Evolutionary conservation across 2,888 invertebrate species (phyloP), one percentile per base, ranked within the genome.

Genomic region (Hemithea aestivaria): DNA sequence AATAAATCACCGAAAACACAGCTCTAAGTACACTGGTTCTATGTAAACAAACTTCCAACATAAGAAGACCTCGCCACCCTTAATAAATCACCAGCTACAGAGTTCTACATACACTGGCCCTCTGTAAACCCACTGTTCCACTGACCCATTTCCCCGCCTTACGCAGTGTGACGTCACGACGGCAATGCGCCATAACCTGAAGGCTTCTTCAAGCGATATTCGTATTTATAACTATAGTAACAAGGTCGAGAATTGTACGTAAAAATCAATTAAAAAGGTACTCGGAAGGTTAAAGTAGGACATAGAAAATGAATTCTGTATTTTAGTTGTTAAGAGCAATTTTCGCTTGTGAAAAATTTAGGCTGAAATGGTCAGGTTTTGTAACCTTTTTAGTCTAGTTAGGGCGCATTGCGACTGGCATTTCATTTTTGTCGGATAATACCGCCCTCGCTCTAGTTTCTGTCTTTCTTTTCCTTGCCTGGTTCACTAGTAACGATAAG

Each of bases 141-240:
- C 58, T 76, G 75, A 73, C 75, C 75, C 51, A 74, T 61, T 66
- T 73, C 57, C 58, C 53, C 55, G 50, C 54, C 35, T 53, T 75
- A 77, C 76, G 76, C 76, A 76, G 73, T 69, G 51, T 77, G 77
- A 77, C 77, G 77, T 77, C 74, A 77, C 53, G 54, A 54, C 74
- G 57, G 70, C 76, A 77, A 47, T 77, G 77, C 77, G 77, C 74
- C 62, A 68, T 63, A 59, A 65, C 60, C 54, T 31, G 36, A 31
- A 39, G 30, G 31, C 44, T 45, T 45, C 40, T 41, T 40, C 58
- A 61, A 49, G 53, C 55, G 34, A 62, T 59, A 58, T 48, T 50
- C 51, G 45, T 45, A 51, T 62, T 56, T 73, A 62, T 26, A 0
- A 1, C 27, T 1, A 10, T 2, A 4, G 1, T 8, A 46, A 53